phyloP scores from a whole-genome alignment of 2,888 invertebrate genomes.

The Philereme transversata region DNA sequence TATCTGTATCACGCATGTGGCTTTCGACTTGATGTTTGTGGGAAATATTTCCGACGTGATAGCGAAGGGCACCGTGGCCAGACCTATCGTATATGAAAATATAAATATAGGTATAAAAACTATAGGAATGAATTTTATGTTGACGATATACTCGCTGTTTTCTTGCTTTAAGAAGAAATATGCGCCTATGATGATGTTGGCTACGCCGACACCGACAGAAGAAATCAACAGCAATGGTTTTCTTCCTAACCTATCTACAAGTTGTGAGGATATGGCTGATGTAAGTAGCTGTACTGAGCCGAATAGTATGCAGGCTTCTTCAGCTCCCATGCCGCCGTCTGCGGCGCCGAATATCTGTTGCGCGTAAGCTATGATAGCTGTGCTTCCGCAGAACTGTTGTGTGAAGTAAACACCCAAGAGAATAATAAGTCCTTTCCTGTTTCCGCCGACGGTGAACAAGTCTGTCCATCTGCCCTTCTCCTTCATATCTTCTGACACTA shows the following conservation, averaged over 20 bases:
- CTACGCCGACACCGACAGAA: slow-evolving; percentile 80
- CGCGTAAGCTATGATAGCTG: slow-evolving; percentile 83
- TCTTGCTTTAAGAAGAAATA: slow-evolving; percentile 82
- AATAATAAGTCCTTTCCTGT: slow-evolving; percentile 84
- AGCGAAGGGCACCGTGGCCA: slow-evolving; percentile 86
- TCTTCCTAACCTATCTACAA: slow-evolving; percentile 86
- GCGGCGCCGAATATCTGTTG: slow-evolving; percentile 85
- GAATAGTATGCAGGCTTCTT: slow-evolving; percentile 80
- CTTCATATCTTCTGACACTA: slow-evolving; percentile 81
- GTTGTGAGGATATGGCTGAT: slow-evolving; percentile 81
- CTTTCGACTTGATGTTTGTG: slow-evolving; percentile 85
- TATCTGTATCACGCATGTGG: slow-evolving; percentile 85
- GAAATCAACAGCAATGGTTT: slow-evolving; percentile 84
- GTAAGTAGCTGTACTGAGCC: slow-evolving; percentile 82
- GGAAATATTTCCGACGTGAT: slow-evolving; percentile 87
- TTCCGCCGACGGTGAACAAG: slow-evolving; percentile 72
- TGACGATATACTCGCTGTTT: slow-evolving; percentile 70
- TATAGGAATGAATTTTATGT: slow-evolving; percentile 82
- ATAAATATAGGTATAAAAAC: slow-evolving; percentile 85
- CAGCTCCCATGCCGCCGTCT: slow-evolving; percentile 73
- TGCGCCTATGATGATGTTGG: slow-evolving; percentile 80
- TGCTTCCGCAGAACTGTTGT: slow-evolving; percentile 85
- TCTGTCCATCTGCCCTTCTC: slow-evolving; percentile 78
- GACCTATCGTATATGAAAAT: slow-evolving; percentile 85
- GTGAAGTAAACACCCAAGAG: slow-evolving; percentile 84